Evolutionary conservation across 1,140 invertebrate genomes (phyloP), one percentile per base, ranked within the genome.

Genomic region (Dendroctonus ponderosae): DNA sequence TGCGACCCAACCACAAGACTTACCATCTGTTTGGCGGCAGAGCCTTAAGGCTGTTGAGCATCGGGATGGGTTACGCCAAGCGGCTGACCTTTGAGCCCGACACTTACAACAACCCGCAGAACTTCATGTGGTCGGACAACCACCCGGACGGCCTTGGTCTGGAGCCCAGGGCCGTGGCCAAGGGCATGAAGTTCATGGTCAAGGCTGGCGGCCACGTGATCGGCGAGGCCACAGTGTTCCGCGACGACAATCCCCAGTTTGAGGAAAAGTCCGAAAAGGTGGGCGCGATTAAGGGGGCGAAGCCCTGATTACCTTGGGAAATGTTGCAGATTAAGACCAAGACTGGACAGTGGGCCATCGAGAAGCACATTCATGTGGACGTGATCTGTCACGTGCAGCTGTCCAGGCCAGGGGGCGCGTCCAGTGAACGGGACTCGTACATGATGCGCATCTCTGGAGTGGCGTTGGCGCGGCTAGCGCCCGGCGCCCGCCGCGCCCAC

Each of bases 101-200:
- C 51, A 84, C 82, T 41, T 76, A 86, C 14, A 87, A 90, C 68
- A 78, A 82, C 26, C 85, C 87, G 59, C 83, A 85, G 69, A 88
- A 89, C 76, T 88, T 84, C 73, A 88, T 92, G 74, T 91, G 89
- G 88, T 89, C 88, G n/a, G 90, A 92, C 78, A 89, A 86, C 49
- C 84, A 88, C 73, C 84, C 87, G 2, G 86, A 89, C 69, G 90
- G 90, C 37, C 81, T 86, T 63, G 90, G 87, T 26, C 85, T 92
- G 74, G 85, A 87, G 71, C 81, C 87, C 0, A 81, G 85, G 37
- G 87, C 87, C 0, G 82, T 91, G 7, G 80, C 83, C 53, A 81
- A 83, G 11, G 85, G 85, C 5, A 86, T 88, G 81, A 84, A 83
- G 68, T 90, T 89, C 76, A 75, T 79, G 26, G 82, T 91, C 6